Base-by-base conservation (phyloP, 2,888 invertebrate species). In the Macrosiphum euphorbiae region DNA sequence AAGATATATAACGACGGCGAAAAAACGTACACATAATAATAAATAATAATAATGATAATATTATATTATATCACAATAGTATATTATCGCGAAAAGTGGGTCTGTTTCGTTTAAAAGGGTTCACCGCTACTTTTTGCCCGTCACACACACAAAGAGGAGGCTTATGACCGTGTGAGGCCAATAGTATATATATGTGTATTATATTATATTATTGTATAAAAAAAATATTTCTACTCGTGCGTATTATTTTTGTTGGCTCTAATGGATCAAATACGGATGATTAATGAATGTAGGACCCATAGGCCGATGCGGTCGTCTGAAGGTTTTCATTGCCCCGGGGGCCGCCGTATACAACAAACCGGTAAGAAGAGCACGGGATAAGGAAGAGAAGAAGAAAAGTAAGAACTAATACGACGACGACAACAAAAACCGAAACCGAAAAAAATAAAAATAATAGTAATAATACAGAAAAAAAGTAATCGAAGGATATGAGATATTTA, bases 401-500 rank as follows among this genome's bases (percentile, higher is more conserved):
- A 28, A 58, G 35, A 55, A 55, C 26, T 11, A 11, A 28, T 28
- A n/a, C 7, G 78, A 78, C 78, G 67, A 61, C 67, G 67, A 61
- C 61, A 16, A 35, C 78, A 78, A 78, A 67, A 78, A 78, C 35
- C 3, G 78, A 78, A 78, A 78, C 61, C 13, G 90, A 90, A 90
- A 90, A 90, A 90, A 67, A 58, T 26, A 90, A 90, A 24, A 90
- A n/a, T 50, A 89, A 67, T n/a, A 90, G 50, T 44, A 90, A 67
- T 24, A 58, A 55, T 52, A 26, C 41, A 20, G 28, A 61, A 28
- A 90, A 67, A 90, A 67, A 90, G 35, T 78, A 67, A 92, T 58
- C 86, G 85, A 92, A 92, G 92, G 86, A 92, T 67, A 92, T 78
- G 47, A 92, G 87, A 92, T 92, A 91, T 92, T 92, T 92, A 92